These are phyloP conservation scores for Eucriotettix oculatus DNA, from an alignment of 2,888 invertebrate species.

Conservation along the genomic window DNA sequence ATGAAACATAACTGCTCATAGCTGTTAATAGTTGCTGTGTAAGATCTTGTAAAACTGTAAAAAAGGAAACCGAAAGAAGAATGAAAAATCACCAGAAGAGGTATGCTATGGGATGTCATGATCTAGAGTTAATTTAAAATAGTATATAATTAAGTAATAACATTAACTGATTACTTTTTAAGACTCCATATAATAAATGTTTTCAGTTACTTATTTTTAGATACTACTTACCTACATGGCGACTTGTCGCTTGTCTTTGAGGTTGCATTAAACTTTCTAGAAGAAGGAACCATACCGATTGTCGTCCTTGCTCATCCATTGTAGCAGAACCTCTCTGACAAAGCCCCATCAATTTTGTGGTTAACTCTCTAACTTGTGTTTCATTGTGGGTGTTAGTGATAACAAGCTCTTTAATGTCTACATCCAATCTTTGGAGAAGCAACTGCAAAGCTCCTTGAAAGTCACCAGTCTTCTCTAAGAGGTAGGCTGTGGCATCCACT, in stretches of 20 bases:
- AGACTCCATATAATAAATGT: too few relatives aligned
- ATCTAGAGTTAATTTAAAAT: too few relatives aligned
- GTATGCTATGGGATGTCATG: too few relatives aligned
- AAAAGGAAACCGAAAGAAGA: background rate
- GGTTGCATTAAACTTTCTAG: conserved; percentile 8
- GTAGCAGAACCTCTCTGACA: conserved; percentile 30
- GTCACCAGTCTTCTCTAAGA: conserved; percentile 60
- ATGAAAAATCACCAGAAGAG: too few relatives aligned
- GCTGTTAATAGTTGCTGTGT: conserved; percentile 32
- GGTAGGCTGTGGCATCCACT: conserved; percentile 48
- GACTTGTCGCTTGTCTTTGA: background rate
- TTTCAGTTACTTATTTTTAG: too few relatives aligned
- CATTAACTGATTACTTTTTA: too few relatives aligned
- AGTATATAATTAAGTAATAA: too few relatives aligned
- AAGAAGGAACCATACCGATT: conserved; percentile 10
- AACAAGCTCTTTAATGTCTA: conserved; percentile 11
- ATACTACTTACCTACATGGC: too few relatives aligned
- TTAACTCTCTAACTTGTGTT: background rate
- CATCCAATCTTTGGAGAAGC: conserved; percentile 17
- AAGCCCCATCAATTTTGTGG: conserved; percentile 22
- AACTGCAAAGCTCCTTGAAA: conserved; percentile 48
- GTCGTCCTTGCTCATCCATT: conserved; percentile 19
- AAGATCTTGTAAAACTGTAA: conserved; percentile 26
- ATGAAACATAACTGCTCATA: conserved; percentile 35
- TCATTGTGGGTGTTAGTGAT: background rate